Evolutionary conservation across 2,113 vertebrate genomes (phyloP).

Genomic region (Perca flavescens): DNA sequence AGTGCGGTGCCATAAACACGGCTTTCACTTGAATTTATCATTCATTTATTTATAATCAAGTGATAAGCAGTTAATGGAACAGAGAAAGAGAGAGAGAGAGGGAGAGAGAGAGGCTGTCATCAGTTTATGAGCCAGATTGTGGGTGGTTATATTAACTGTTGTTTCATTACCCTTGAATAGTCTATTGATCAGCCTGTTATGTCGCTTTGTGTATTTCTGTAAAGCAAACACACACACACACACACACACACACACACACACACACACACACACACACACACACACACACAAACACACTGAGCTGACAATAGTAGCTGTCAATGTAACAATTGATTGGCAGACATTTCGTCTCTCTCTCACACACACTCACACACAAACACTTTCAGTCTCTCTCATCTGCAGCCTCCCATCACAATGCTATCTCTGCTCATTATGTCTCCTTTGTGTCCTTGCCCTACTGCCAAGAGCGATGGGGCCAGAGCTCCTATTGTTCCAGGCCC

Average conservation of each 20-base stretch:
- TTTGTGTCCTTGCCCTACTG: constrained; percentile 71
- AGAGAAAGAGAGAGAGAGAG: background rate
- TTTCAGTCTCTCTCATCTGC: constrained; percentile 53
- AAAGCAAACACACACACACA: background rate
- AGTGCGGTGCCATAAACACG: no score
- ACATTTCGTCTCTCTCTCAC: constrained; percentile 8
- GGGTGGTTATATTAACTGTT: constrained; percentile 65
- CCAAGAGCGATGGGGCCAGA: constrained; percentile 58
- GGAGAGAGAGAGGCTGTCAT: constrained; percentile 25
- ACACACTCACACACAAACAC: background rate
- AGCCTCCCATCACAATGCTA: constrained; percentile 64
- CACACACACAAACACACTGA: background rate
- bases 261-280: background rate
- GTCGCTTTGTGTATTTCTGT: constrained; percentile 53
- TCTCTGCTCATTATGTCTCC: constrained; percentile 75
- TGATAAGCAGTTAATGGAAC: no score
- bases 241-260: background rate
- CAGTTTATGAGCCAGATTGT: constrained; percentile 53
- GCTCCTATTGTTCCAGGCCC: constrained; percentile 60
- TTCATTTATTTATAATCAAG: background rate
- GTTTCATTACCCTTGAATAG: constrained; percentile 70
- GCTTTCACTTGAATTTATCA: background rate
- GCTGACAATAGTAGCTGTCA: constrained; percentile 38
- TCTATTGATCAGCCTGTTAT: constrained; percentile 72
- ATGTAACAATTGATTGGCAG: constrained; percentile 46